Percentiles rank a stretch among this genome's conserved stretches.
Conservation (phyloP, 2,113 vertebrate genomes). For the Synchiropus splendidus region DNA sequence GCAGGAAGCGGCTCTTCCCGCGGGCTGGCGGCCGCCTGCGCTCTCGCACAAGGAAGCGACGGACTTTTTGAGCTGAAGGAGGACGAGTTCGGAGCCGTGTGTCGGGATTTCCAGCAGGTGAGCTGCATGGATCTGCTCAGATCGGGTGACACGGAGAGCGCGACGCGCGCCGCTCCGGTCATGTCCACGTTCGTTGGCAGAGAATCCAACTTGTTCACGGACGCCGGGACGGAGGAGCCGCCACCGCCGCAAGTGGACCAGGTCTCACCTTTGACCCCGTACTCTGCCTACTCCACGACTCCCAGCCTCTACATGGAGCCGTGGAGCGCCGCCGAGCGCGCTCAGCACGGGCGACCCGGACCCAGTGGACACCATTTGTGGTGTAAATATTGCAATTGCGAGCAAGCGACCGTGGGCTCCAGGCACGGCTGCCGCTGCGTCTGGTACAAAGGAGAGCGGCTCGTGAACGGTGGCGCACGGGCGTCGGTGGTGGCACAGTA, state of each 20-base stretch:
- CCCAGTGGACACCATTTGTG: slow-evolving; percentile 7
- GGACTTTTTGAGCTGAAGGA: not conserved
- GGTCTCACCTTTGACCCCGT: slow-evolving; percentile 11
- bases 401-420: slow-evolving; percentile 13
- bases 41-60: slow-evolving; percentile 6
- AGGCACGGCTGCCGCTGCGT: slow-evolving; percentile 34
- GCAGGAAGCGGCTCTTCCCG: slow-evolving; percentile 18
- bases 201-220: slow-evolving; percentile 35
- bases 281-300: slow-evolving; percentile 6
- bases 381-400: slow-evolving; percentile 47
- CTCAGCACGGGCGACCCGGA: slow-evolving; percentile 20
- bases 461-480: slow-evolving; percentile 11
- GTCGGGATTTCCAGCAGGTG: slow-evolving; percentile 26
- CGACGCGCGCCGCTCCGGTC: slow-evolving; percentile 9
- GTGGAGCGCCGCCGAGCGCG: slow-evolving; percentile 41
- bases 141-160: slow-evolving; percentile 23
- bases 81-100: slow-evolving; percentile 33
- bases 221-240: slow-evolving; percentile 11
- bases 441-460: slow-evolving; percentile 30
- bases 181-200: slow-evolving; percentile 31
- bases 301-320: slow-evolving; percentile 18
- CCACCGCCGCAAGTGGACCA: slow-evolving; percentile 19
- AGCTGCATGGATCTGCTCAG: slow-evolving; percentile 53
- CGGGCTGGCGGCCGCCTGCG: slow-evolving; percentile 9
- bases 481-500: slow-evolving; percentile 23